phyloP scores from a whole-genome alignment of 1,140 invertebrate genomes.

The Cyphomyrmex costatus region DNA sequence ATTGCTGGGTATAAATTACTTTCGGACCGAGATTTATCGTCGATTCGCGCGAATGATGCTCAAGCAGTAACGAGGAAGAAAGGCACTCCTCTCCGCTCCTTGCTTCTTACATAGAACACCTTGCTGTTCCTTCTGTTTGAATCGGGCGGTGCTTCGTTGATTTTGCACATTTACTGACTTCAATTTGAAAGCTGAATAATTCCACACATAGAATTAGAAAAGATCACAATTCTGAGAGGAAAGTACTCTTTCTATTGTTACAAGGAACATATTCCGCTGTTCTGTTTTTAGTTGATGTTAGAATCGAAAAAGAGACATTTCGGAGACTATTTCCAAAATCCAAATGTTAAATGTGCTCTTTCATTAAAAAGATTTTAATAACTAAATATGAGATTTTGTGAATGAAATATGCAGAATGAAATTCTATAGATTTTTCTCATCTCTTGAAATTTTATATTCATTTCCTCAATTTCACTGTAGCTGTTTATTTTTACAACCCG shows the following conservation, averaged over 20 bases:
- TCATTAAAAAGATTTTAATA: not conserved
- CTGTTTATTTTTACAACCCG: slow-evolving; percentile 43
- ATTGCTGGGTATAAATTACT: slow-evolving; percentile 43
- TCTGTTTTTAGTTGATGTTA: not conserved
- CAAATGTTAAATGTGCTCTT: not conserved
- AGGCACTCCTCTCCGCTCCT: not conserved
- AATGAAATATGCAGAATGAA: not conserved
- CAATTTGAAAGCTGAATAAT: slow-evolving; percentile 57
- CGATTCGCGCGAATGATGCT: slow-evolving; percentile 17
- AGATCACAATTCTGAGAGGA: slow-evolving; percentile 9
- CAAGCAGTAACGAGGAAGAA: slow-evolving; percentile 22
- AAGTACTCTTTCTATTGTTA: not conserved
- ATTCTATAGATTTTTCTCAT: not conserved
- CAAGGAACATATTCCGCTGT: not conserved
- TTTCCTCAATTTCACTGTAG: not conserved
- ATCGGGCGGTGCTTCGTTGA: not conserved
- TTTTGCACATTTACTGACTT: slow-evolving; percentile 27
- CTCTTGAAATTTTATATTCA: not conserved
- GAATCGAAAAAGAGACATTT: not conserved
- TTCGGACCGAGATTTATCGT: slow-evolving; percentile 49
- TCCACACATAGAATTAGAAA: slow-evolving; percentile 10
- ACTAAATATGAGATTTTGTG: not conserved
- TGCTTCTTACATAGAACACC: slow-evolving; percentile 16
- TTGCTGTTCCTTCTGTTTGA: not conserved
- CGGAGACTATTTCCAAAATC: not conserved